A percentile compares a stretch with the other conserved stretches of the same genome.
Evolutionary conservation across 2,797 vertebrate species (phyloP).

Genomic region (Amphiprion clarkii): DNA sequence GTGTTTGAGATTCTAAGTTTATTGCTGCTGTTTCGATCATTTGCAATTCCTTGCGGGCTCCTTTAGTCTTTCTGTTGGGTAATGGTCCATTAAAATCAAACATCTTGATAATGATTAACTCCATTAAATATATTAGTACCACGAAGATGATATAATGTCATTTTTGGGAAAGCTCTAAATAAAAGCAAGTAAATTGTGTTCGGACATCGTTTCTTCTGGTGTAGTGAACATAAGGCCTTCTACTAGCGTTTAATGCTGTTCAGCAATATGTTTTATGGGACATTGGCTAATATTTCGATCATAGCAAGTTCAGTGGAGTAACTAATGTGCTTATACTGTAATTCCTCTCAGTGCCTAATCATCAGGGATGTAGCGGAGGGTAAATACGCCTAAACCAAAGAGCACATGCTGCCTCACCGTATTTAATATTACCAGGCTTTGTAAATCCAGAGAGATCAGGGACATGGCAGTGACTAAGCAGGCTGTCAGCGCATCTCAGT

Average conservation of each 20-base stretch:
- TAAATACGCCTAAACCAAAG: conserved; percentile 53
- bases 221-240: background rate
- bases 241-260: conserved; percentile 1
- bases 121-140: background rate
- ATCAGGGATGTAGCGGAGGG: conserved; percentile 23
- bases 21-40: conserved; percentile 11
- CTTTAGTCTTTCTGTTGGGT: background rate
- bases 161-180: too few relatives aligned
- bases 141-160: background rate
- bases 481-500: conserved; percentile 54
- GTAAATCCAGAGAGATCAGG: conserved; percentile 55
- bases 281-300: conserved; percentile 27
- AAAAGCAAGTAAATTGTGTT: too few relatives aligned
- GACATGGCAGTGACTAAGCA: conserved; percentile 48
- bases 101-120: background rate
- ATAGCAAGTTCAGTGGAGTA: conserved; percentile 10
- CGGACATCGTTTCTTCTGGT: background rate
- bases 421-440: conserved; percentile 56
- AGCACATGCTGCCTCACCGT: conserved; percentile 47
- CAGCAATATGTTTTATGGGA: conserved; percentile 6
- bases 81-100: background rate
- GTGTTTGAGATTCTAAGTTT: background rate
- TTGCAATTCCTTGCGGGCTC: background rate
- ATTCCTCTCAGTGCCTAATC: conserved; percentile 26
- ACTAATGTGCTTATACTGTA: conserved; percentile 5